phyloP scores from a whole-genome alignment of 1,140 invertebrate species.

The Achatina immaculata region DNA sequence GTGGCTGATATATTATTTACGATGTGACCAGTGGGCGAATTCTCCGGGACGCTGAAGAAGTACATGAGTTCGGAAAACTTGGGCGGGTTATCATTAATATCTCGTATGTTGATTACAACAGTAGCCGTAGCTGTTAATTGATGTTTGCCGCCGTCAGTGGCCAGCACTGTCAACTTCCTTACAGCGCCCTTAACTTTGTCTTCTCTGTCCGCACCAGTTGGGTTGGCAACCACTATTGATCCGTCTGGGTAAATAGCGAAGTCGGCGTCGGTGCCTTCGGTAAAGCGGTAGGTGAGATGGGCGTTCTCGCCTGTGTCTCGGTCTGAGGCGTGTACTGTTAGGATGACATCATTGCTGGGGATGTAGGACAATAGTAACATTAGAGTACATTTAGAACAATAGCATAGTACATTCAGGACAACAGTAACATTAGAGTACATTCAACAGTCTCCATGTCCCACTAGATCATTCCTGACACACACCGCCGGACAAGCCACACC shows the following conservation, averaged over 20 bases:
- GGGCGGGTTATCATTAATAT: constrained; percentile 76
- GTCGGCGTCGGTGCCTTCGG: constrained; percentile 74
- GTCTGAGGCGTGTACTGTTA: constrained; percentile 81
- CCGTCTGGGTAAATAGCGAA: constrained; percentile 52
- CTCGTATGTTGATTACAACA: constrained; percentile 74
- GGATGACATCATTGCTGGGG: constrained; percentile 44
- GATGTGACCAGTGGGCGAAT: constrained; percentile 79
- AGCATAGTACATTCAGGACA: too few relatives aligned
- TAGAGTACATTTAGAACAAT: too few relatives aligned
- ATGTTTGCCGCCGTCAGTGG: constrained; percentile 75
- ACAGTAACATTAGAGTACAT: too few relatives aligned
- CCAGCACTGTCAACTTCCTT: constrained; percentile 75
- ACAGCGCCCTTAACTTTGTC: constrained; percentile 69
- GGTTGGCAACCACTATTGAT: constrained; percentile 43
- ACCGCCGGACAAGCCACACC: too few relatives aligned
- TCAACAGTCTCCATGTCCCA: too few relatives aligned
- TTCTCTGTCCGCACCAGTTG: constrained; percentile 63
- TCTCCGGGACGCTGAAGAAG: constrained; percentile 77
- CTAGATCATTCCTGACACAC: too few relatives aligned
- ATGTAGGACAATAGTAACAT: too few relatives aligned
- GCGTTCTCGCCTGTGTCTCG: constrained; percentile 90
- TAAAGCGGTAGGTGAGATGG: constrained; percentile 59
- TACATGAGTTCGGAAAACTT: constrained; percentile 54
- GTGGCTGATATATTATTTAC: constrained; percentile 86
- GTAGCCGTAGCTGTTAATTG: constrained; percentile 65